phyloP scores from a whole-genome alignment of 1,140 invertebrate genomes.

The Pissodes strobi region DNA sequence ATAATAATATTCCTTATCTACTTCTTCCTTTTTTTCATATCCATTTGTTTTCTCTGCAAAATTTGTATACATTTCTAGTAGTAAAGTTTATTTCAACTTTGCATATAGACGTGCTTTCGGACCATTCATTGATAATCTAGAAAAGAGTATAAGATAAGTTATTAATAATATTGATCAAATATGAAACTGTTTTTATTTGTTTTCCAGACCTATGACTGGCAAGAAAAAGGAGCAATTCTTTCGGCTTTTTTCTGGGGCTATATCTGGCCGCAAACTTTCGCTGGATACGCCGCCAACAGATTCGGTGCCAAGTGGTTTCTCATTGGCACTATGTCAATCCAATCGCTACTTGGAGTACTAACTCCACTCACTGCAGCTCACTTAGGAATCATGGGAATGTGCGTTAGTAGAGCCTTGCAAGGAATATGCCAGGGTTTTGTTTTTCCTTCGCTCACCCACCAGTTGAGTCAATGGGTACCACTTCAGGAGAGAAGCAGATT shows the following conservation, averaged over 20 bases:
- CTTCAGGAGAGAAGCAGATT: constrained; percentile 62
- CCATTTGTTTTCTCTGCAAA: too few relatives aligned
- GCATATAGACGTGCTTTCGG: too few relatives aligned
- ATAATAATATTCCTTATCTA: too few relatives aligned
- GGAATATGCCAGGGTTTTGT: constrained; percentile 79
- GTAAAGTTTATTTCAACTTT: too few relatives aligned
- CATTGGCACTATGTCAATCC: constrained; percentile 59
- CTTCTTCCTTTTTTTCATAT: too few relatives aligned
- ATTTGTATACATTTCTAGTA: too few relatives aligned
- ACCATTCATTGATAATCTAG: too few relatives aligned
- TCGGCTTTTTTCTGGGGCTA: constrained; percentile 72
- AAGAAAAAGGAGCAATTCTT: constrained; percentile 60
- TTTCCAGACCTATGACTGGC: constrained; percentile 54
- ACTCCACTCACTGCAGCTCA: constrained; percentile 55
- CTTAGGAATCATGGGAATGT: constrained; percentile 64
- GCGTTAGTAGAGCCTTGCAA: constrained; percentile 69
- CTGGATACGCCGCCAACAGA: constrained; percentile 65
- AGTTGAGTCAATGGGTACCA: constrained; percentile 79
- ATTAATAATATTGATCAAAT: too few relatives aligned
- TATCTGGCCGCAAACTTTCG: constrained; percentile 64
- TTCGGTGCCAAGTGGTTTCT: constrained; percentile 67
- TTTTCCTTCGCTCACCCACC: constrained; percentile 76
- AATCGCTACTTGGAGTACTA: constrained; percentile 59
- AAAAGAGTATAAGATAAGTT: too few relatives aligned
- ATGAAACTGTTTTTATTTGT: too few relatives aligned